Percentiles rank a stretch among this genome's conserved stretches.
phyloP scores from a whole-genome alignment of 1,140 invertebrate species.

The Medauroidea extradentata region DNA sequence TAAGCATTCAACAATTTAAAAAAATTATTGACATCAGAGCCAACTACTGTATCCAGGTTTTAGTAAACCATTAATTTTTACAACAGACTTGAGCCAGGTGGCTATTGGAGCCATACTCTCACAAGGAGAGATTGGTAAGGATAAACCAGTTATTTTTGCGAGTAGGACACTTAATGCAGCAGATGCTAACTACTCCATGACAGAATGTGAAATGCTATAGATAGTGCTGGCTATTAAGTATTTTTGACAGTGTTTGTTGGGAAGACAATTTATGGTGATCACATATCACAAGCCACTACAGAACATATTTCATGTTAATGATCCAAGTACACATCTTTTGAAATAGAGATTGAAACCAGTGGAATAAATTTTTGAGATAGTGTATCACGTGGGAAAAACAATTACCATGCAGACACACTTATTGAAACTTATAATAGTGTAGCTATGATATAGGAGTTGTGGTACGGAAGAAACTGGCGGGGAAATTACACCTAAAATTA shows the following conservation, averaged over 20 bases:
- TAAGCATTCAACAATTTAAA: not conserved
- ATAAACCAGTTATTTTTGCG: constrained; percentile 25
- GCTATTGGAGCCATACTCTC: constrained; percentile 19
- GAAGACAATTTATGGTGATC: constrained; percentile 42
- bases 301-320: constrained; percentile 46
- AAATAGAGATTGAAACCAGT: constrained; percentile 48
- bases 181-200: constrained; percentile 41
- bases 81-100: no score
- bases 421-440: no score
- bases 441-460: no score
- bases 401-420: constrained; percentile 36
- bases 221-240: constrained; percentile 45
- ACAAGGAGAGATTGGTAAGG: no score
- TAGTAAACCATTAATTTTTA: not conserved
- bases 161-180: constrained; percentile 33
- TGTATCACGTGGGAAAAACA: constrained; percentile 38
- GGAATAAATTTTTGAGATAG: constrained; percentile 43
- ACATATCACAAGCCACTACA: constrained; percentile 49
- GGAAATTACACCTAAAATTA: no score
- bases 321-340: constrained; percentile 42
- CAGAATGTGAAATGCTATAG: constrained; percentile 49
- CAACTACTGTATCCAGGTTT: constrained; percentile 1
- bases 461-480: no score
- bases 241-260: constrained; percentile 46
- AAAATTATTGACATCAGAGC: not conserved